Evolutionary conservation across 2,797 vertebrate species (phyloP).

Genomic region (Otolemur crassicaudatus): DNA sequence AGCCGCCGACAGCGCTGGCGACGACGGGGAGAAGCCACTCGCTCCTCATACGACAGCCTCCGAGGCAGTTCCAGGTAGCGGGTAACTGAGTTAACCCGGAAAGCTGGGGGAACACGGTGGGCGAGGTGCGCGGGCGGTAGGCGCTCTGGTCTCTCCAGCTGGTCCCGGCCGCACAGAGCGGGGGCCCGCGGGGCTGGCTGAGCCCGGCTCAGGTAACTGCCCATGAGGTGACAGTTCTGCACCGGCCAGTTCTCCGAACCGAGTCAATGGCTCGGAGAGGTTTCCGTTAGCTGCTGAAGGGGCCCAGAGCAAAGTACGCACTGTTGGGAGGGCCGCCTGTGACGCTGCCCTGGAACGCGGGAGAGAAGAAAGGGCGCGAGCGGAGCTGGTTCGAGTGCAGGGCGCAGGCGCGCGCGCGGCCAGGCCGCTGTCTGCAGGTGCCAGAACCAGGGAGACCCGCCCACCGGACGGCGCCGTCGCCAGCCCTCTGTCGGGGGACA

Average conservation of each 20-base stretch:
- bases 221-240: conserved; percentile 86
- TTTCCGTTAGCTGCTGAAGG: conserved; percentile 64
- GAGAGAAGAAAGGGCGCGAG: conserved; percentile 74
- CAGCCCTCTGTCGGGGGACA: fast-evolving
- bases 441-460: fast-evolving
- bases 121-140: neutral
- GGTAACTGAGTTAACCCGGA: fast-evolving
- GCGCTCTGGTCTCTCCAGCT: conserved; percentile 74
- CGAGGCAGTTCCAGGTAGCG: neutral
- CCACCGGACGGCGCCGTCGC: neutral
- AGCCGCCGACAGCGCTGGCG: conserved; percentile 58
- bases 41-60: conserved; percentile 30
- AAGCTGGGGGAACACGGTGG: fast-evolving
- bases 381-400: neutral
- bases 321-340: neutral
- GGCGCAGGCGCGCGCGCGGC: neutral
- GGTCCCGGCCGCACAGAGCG: conserved; percentile 61
- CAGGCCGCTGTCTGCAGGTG: neutral
- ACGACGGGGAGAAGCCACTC: conserved; percentile 7
- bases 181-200: neutral
- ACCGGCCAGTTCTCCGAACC: neutral
- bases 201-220: conserved; percentile 86
- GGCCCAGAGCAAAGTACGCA: neutral
- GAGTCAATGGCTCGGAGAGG: neutral
- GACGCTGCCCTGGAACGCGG: conserved; percentile 63